Conservation (phyloP, 2,113 vertebrate genomes). For the Ardeotis arabs region DNA sequence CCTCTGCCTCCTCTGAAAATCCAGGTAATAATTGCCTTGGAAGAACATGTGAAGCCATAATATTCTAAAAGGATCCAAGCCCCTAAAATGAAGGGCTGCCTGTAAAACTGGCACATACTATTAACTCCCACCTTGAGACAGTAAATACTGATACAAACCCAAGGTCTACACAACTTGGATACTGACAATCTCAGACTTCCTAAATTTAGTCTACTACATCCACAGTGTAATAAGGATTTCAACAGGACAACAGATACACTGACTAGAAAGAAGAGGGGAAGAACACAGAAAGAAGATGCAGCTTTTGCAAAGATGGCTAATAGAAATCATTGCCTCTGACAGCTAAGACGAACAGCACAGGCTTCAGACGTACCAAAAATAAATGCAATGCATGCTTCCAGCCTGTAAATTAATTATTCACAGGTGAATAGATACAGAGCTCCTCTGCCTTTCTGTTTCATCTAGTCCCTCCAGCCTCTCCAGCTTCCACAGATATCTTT, state of each 20-base stretch:
- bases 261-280: background rate
- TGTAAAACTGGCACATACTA: background rate
- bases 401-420: background rate
- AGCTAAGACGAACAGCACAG: background rate
- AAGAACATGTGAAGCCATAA: background rate
- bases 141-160: background rate
- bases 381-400: background rate
- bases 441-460: background rate
- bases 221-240: background rate
- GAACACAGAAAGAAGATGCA: background rate
- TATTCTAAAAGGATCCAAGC: background rate
- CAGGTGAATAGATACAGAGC: background rate
- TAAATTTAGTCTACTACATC: background rate
- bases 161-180: background rate
- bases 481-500: background rate
- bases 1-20: background rate
- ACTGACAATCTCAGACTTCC: accelerated
- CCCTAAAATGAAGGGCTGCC: background rate
- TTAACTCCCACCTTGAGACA: background rate
- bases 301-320: conserved; percentile 30
- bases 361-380: background rate
- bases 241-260: background rate
- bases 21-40: background rate
- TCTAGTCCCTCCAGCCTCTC: background rate
- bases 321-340: background rate